Conservation (phyloP, 1,140 invertebrate species). For the Drosophila bocki region DNA sequence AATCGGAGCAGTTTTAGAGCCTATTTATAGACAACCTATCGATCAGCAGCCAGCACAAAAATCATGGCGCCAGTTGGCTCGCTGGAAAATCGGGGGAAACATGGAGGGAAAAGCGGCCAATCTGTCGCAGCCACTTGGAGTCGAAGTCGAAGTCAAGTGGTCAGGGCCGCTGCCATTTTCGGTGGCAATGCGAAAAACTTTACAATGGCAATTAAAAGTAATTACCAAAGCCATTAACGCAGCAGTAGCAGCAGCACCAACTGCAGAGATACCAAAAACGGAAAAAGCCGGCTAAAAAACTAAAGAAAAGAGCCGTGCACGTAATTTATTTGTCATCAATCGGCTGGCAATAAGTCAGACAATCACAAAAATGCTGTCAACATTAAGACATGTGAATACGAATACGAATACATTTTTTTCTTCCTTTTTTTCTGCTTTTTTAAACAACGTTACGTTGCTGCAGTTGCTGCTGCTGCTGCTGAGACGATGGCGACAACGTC, state of each 20-base stretch:
- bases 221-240: constrained; percentile 79
- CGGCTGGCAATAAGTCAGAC: constrained; percentile 84
- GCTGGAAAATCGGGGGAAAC: background rate
- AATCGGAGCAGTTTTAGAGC: constrained; percentile 25
- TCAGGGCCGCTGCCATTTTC: constrained; percentile 76
- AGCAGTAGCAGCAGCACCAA: constrained; percentile 35
- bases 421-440: background rate
- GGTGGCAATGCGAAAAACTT: constrained; percentile 78
- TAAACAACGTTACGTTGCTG: constrained; percentile 14
- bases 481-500: constrained; percentile 55
- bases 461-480: constrained; percentile 33
- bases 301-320: constrained; percentile 63
- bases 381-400: constrained; percentile 84
- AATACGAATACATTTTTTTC: constrained; percentile 68
- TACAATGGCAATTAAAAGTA: constrained; percentile 83
- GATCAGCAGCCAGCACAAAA: constrained; percentile 24
- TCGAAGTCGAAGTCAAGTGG: constrained; percentile 49
- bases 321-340: constrained; percentile 85
- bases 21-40: constrained; percentile 51
- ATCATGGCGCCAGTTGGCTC: constrained; percentile 56
- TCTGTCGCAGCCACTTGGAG: constrained; percentile 30
- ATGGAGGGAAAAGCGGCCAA: constrained; percentile 15
- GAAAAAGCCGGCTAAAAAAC: constrained; percentile 65
- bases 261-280: constrained; percentile 69
- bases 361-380: constrained; percentile 85